Evolutionary conservation across 2,113 vertebrate species (phyloP).

Genomic region (Pycnonotus jocosus): DNA sequence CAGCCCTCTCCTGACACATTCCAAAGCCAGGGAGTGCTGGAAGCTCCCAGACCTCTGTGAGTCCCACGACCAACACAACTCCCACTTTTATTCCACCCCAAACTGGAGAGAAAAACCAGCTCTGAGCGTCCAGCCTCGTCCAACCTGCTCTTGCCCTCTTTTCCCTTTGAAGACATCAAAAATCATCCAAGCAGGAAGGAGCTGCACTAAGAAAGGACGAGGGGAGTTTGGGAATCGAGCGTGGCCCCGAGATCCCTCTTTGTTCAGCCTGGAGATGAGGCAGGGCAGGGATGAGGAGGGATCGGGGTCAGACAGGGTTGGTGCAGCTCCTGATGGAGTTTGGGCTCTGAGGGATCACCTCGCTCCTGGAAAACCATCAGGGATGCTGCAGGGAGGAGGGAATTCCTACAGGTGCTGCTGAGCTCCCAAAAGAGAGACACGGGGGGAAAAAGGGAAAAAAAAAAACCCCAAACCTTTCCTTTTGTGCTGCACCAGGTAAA

Average conservation of each 20-base stretch:
- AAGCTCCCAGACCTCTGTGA: not conserved
- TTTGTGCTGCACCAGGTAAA: not conserved
- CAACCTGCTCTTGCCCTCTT: not conserved
- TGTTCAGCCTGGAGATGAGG: not conserved
- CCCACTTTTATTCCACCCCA: not conserved
- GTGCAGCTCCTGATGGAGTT: accelerated
- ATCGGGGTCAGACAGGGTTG: accelerated
- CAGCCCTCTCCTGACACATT: not conserved
- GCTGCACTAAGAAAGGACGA: not conserved
- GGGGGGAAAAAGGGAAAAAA: no score
- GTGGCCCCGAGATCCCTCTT: not conserved
- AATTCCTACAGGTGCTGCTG: not conserved
- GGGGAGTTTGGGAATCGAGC: not conserved
- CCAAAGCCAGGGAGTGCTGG: accelerated
- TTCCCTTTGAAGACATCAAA: constrained; percentile 9
- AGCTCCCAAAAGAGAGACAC: not conserved
- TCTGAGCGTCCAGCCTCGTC: not conserved
- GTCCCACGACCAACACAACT: not conserved
- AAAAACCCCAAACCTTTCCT: not conserved
- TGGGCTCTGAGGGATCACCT: not conserved
- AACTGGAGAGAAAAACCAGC: not conserved
- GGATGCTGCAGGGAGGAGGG: not conserved
- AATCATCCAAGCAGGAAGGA: not conserved
- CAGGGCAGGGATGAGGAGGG: not conserved
- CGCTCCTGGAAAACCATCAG: not conserved